These are phyloP conservation scores for Austrolebias charrua DNA, from an alignment of 2,797 vertebrate species.

Conservation along the genomic window DNA sequence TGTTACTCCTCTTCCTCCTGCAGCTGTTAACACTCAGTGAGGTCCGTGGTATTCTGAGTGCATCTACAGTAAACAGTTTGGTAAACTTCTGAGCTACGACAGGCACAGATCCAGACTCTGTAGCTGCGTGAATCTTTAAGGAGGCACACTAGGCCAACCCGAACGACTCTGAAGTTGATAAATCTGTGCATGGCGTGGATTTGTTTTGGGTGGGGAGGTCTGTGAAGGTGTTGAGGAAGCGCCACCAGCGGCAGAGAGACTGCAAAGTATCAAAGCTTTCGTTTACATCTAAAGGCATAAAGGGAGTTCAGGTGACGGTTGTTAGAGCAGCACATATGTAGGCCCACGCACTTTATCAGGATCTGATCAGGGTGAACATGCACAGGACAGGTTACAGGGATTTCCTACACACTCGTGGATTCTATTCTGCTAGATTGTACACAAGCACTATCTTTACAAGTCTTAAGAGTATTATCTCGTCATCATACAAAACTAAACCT, in stretches of 20 bases:
- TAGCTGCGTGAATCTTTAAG: slow-evolving; percentile 39
- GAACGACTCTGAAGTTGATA: slow-evolving; percentile 28
- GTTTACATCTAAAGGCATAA: slow-evolving; percentile 41
- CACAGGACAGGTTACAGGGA: slow-evolving; percentile 66
- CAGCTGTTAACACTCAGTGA: slow-evolving; percentile 65
- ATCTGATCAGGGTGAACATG: slow-evolving; percentile 71
- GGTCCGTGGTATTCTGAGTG: slow-evolving; percentile 72
- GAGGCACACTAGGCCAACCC: slow-evolving; percentile 42
- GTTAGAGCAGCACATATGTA: slow-evolving; percentile 74
- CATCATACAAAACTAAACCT: slow-evolving; percentile 46
- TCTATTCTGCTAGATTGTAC: slow-evolving; percentile 57
- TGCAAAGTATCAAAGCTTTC: slow-evolving; percentile 61
- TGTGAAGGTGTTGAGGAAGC: slow-evolving; percentile 37
- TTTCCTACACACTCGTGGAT: slow-evolving; percentile 55
- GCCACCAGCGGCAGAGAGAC: slow-evolving; percentile 31
- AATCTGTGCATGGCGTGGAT: slow-evolving; percentile 63
- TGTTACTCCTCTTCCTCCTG: slow-evolving; percentile 18
- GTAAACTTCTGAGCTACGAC: slow-evolving; percentile 68
- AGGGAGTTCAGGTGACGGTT: slow-evolving; percentile 52
- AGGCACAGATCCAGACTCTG: slow-evolving; percentile 67
- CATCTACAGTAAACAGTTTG: slow-evolving; percentile 74
- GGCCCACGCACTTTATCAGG: slow-evolving; percentile 59
- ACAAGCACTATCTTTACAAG: slow-evolving; percentile 68
- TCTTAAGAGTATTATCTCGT: slow-evolving; percentile 55
- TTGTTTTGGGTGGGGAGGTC: slow-evolving; percentile 3